Conservation (phyloP, 2,113 vertebrate genomes). For the Labeo catla region DNA sequence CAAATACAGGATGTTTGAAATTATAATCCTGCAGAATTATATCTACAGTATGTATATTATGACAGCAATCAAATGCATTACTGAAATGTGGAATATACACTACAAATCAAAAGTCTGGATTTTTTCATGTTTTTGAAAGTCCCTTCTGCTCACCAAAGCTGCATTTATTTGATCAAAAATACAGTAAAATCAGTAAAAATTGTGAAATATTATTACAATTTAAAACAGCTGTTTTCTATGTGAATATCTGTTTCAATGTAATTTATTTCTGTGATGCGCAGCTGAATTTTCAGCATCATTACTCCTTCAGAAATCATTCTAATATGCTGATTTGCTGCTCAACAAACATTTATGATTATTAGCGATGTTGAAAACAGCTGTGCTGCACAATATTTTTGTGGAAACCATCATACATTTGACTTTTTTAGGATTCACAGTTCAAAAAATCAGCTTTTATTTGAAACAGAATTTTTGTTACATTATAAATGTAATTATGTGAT, state of each 20-base stretch:
- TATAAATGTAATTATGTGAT: too few species aligned
- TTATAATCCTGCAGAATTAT: not conserved
- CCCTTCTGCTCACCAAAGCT: not conserved
- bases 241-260: not conserved
- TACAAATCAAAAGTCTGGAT: not conserved
- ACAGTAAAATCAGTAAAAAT: not conserved
- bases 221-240: not conserved
- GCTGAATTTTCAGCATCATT: too few species aligned
- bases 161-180: not conserved
- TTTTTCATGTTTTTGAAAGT: not conserved
- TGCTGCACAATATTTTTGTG: too few species aligned
- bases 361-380: too few species aligned
- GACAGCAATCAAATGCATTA: not conserved
- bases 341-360: too few species aligned
- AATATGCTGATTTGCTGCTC: too few species aligned
- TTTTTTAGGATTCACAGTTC: too few species aligned
- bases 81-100: not conserved
- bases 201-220: not conserved
- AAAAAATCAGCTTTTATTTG: too few species aligned
- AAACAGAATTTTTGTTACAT: too few species aligned
- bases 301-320: too few species aligned
- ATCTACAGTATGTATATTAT: not conserved
- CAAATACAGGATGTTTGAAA: too few species aligned
- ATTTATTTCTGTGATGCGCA: not conserved
- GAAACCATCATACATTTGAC: too few species aligned